Base-by-base conservation (phyloP, 2,888 invertebrate genomes). In the Baccha elongata region DNA sequence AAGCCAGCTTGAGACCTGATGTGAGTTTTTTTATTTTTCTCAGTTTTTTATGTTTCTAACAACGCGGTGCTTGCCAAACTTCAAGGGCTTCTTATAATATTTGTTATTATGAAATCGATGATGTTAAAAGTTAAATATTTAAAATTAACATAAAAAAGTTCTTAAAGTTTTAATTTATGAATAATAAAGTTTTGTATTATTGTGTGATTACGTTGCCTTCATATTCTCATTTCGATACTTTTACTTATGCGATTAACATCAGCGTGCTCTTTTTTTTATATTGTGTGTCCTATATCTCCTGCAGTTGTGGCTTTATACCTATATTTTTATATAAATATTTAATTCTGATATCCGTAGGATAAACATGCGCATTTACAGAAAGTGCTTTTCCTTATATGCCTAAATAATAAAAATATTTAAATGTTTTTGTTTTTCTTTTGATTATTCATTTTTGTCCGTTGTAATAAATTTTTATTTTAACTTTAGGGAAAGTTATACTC, bases 361-460 rank as follows among this genome's bases (percentile, higher is more conserved):
- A 76, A 83, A 83, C 72, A 76, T 72, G 76, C 76, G 48, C 68
- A 83, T 76, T 78, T 78, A 72, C 76, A 76, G 65, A 81, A 72
- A 48, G 75, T 68, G 68, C 55, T 72, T 64, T 40, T 21, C 35
- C 72, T 76, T 83, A 76, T 76, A 78, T 76, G 76, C 76, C 72
- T 78, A 76, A 83, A 83, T 76, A 67, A 55, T 55, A 83, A 76
- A 76, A 72, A 68, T 83, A 83, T 60, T 52, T 83, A 71, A 67
- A 83, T 52, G 35, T 65, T 64, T 71, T 67, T 62, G 32, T 71
- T 72, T 71, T 75, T 19, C 17, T 29, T 64, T 48, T 64, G 40
- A 42, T 32, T 64, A 21, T 46, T 21, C 21, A n/a, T 64, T 60
- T 75, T 46, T 48, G 69, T 37, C 48, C 17, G 17, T 60, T 15